Percentiles rank a stretch among this genome's conserved stretches.
phyloP scores from a whole-genome alignment of 2,797 vertebrate genomes.

The Scolopax rusticola region DNA sequence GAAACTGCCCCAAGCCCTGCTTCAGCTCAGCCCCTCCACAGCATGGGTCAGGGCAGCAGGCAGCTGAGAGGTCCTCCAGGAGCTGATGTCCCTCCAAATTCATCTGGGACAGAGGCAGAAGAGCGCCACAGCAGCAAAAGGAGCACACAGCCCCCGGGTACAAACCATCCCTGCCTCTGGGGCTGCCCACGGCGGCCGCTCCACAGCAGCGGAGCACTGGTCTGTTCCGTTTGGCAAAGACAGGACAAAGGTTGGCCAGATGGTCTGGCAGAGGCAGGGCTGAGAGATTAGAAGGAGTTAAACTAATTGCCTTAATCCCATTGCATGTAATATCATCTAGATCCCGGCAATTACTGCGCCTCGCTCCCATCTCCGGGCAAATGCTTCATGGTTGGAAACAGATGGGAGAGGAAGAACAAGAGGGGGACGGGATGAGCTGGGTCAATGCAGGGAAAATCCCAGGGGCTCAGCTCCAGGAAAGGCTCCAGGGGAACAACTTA shows the following conservation, averaged over 20 bases:
- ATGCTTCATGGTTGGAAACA: neutral
- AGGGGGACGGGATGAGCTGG: neutral
- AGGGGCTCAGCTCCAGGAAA: neutral
- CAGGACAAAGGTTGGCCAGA: neutral
- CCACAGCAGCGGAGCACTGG: fast-evolving
- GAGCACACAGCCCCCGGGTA: fast-evolving
- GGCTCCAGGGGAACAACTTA: neutral
- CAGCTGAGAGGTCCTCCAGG: neutral
- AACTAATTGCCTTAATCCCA: conserved; percentile 67
- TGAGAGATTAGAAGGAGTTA: conserved; percentile 55
- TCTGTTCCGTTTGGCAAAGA: neutral
- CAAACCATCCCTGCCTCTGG: fast-evolving
- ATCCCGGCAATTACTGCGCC: conserved; percentile 49
- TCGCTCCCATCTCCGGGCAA: neutral
- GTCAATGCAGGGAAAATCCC: neutral
- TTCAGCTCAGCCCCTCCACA: neutral
- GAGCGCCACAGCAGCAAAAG: neutral
- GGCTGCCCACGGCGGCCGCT: neutral
- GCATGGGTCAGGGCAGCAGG: neutral
- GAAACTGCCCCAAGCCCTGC: neutral
- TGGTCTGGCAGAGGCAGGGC: conserved; percentile 52
- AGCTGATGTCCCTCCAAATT: neutral
- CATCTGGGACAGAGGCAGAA: too few relatives aligned
- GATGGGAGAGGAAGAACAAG: conserved; percentile 4
- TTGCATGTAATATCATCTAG: conserved; percentile 32